Evolutionary conservation across 2,888 invertebrate genomes (phyloP), one percentile per base, ranked within the genome.

Genomic region (Eristalinus aeneus): DNA sequence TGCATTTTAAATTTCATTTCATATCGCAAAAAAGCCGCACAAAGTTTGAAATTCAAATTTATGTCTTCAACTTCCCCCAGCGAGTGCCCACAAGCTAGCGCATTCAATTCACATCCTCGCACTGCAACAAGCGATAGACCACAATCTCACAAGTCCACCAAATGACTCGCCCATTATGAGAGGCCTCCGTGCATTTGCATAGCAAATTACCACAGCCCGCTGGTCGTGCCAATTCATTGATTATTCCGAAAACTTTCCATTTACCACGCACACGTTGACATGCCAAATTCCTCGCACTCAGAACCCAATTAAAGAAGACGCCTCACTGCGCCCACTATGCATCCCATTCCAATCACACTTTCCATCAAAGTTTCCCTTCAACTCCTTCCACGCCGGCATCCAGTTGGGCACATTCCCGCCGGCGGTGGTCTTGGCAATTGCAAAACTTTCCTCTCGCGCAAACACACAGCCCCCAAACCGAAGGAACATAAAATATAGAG

Each of bases 241-340:
- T 61, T 65, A 69, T 84, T 67, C 71, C 4, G 20, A 36, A 27
- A 84, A 79, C 69, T 79, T 84, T 83, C 34, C 64, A 64, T 2
- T 65, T 60, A 60, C 54, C 65, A 71, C 74, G 69, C 79, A 74
- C 78, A 71, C 75, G 74, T 67, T 75, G 75, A 84, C 75, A 75
- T 72, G 56, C 54, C 5, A 39, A 67, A 79, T 65, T 74, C 54
- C 69, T 36, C 12, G 69, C 79, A 71, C 71, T 79, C 84, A 71
- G 75, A 71, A 75, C 75, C 80, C 67, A 84, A 84, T 84, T 84
- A 84, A 79, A 75, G 79, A 75, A 71, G 75, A 72, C 71, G 75
- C 79, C 61, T 27, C 27, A 27, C 27, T 5, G 27, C 74, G 71
- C 73, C 65, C 68, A 22, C 68, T 46, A 78, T 83, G 69, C 31